phyloP scores from a whole-genome alignment of 2,888 invertebrate genomes.

The Oscheius sp. region DNA sequence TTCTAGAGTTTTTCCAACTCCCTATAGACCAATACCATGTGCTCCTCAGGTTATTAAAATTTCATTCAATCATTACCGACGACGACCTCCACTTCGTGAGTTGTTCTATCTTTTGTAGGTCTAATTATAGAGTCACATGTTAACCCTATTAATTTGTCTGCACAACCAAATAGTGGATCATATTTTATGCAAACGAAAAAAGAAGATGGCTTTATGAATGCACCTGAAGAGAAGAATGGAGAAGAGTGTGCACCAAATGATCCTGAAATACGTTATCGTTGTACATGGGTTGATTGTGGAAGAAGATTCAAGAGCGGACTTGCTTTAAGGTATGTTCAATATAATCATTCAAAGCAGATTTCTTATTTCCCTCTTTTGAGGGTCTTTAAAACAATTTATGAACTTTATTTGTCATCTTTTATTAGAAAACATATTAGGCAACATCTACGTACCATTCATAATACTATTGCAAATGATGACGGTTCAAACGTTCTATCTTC shows the following conservation, averaged over 20 bases:
- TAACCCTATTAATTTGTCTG: no score
- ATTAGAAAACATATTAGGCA: slow-evolving; percentile 25
- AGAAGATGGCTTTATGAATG: slow-evolving; percentile 25
- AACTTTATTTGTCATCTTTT: no score
- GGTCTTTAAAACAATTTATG: no score
- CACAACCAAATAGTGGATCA: neutral
- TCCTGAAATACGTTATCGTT: slow-evolving; percentile 40
- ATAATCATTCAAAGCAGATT: no score
- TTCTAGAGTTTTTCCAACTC: slow-evolving; percentile 45
- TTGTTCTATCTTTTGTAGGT: no score
- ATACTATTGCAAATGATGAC: neutral
- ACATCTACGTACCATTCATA: slow-evolving; percentile 36
- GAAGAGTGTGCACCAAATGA: slow-evolving; percentile 38
- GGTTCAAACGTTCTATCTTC: neutral
- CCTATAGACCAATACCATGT: slow-evolving; percentile 41
- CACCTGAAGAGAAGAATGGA: slow-evolving; percentile 31
- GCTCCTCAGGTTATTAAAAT: slow-evolving; percentile 41
- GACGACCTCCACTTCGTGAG: slow-evolving; percentile 12
- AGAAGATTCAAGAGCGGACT: slow-evolving; percentile 44
- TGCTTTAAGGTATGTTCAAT: slow-evolving; percentile 31
- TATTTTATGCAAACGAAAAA: neutral
- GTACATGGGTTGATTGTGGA: slow-evolving; percentile 41
- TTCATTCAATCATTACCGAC: slow-evolving; percentile 47
- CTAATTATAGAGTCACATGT: no score
- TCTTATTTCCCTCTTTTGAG: no score